phyloP scores from a whole-genome alignment of 2,113 vertebrate species.

The Caranx melampygus region DNA sequence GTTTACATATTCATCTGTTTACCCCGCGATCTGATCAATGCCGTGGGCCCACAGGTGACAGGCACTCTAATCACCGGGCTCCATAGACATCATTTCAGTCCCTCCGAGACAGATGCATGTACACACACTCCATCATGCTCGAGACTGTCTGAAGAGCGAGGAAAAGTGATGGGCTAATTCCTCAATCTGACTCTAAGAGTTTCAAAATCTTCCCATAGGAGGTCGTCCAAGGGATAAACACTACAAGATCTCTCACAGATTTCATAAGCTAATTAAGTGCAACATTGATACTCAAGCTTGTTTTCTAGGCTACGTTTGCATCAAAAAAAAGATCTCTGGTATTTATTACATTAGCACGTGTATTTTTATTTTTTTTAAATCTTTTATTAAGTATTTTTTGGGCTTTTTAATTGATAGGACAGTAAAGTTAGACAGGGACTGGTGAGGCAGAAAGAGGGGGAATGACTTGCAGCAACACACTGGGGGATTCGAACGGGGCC shows the following conservation, averaged over 20 bases:
- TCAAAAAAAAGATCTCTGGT: not conserved
- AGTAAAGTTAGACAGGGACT: too few species aligned
- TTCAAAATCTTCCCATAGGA: conserved; percentile 68
- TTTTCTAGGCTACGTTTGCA: conserved; percentile 11
- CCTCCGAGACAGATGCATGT: conserved; percentile 65
- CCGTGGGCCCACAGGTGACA: conserved; percentile 82
- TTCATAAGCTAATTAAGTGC: conserved; percentile 68
- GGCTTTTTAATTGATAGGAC: too few species aligned
- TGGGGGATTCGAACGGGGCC: too few species aligned
- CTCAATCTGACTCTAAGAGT: conserved; percentile 66
- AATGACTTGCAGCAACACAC: too few species aligned
- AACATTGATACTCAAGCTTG: conserved; percentile 28
- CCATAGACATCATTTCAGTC: conserved; percentile 66
- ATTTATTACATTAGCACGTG: too few species aligned
- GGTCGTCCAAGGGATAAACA: conserved; percentile 66
- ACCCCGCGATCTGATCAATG: conserved; percentile 83
- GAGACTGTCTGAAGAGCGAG: conserved; percentile 46
- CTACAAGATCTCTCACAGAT: conserved; percentile 60
- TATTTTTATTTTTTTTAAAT: not conserved
- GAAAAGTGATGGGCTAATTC: conserved; percentile 65
- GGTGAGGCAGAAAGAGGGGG: too few species aligned
- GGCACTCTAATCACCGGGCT: conserved; percentile 80
- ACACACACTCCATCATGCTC: conserved; percentile 66
- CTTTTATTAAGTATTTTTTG: too few species aligned
- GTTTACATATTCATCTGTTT: conserved; percentile 87